These are phyloP conservation scores for Austrofundulus limnaeus DNA, from an alignment of 2,113 vertebrate genomes.

Conservation along the genomic window DNA sequence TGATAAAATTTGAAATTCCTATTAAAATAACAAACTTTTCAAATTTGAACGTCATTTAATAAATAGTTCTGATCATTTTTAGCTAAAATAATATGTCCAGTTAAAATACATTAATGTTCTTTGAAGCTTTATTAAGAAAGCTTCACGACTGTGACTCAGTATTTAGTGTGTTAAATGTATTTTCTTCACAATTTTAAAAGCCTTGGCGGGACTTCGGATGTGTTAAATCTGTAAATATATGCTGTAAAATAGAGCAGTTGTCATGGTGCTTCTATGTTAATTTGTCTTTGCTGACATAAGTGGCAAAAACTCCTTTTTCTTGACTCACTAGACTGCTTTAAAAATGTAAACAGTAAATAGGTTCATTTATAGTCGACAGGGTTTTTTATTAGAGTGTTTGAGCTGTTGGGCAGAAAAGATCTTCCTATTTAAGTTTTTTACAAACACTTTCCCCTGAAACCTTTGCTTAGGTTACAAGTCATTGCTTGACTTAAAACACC, in stretches of 20 bases:
- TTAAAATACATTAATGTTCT: no score
- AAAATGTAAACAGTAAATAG: not conserved
- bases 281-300: conserved; percentile 13
- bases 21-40: no score
- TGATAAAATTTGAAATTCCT: no score
- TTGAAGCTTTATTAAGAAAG: not conserved
- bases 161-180: conserved; percentile 26
- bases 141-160: not conserved
- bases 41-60: no score
- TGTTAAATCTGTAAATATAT: conserved; percentile 34
- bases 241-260: conserved; percentile 62
- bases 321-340: conserved; percentile 1
- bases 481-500: conserved; percentile 66
- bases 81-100: not conserved
- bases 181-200: conserved; percentile 20
- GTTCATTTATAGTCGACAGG: not conserved
- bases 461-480: conserved; percentile 56
- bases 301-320: conserved; percentile 37
- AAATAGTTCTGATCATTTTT: not conserved
- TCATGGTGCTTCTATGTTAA: conserved; percentile 55
- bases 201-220: conserved; percentile 23
- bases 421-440: conserved; percentile 28
- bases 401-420: not conserved
- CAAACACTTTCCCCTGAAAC: conserved; percentile 11
- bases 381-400: not conserved